Percentiles rank a stretch among this genome's conserved stretches.
Evolutionary conservation across 1,140 invertebrate species (phyloP).

Genomic region (Drosophila bocki): DNA sequence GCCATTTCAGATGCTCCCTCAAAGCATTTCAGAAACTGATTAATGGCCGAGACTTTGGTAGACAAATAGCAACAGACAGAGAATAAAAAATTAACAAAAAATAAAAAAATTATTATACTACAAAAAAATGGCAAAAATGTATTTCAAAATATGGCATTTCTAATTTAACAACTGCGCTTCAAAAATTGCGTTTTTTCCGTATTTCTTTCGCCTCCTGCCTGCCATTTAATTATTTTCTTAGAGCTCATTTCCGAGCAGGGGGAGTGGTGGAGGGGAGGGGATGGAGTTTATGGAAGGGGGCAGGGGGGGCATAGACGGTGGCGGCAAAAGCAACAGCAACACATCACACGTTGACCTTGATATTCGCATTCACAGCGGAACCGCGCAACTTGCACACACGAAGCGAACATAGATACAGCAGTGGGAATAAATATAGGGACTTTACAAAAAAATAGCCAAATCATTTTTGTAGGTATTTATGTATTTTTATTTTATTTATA

Average conservation of each 20-base stretch:
- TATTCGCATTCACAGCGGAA: constrained; percentile 84
- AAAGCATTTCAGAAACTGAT: constrained; percentile 46
- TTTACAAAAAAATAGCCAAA: no score
- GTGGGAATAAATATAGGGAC: neutral
- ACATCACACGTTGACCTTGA: constrained; percentile 82
- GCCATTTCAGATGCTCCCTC: constrained; percentile 30
- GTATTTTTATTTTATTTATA: no score
- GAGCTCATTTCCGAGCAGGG: constrained; percentile 56
- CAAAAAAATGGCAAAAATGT: constrained; percentile 24
- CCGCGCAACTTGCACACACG: constrained; percentile 56
- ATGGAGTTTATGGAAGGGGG: neutral
- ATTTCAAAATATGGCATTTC: constrained; percentile 74
- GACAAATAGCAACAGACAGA: constrained; percentile 23
- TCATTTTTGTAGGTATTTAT: no score
- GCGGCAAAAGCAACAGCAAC: constrained; percentile 39
- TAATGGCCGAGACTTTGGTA: constrained; percentile 38
- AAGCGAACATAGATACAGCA: constrained; percentile 19
- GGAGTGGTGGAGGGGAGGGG: neutral
- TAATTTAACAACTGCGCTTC: constrained; percentile 80
- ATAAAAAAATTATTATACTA: constrained; percentile 6
- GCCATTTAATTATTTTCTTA: constrained; percentile 78
- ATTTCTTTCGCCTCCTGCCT: constrained; percentile 46
- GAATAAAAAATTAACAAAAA: constrained; percentile 23
- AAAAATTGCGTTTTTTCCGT: constrained; percentile 67
- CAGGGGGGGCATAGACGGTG: constrained; percentile 8